Evolutionary conservation across 2,113 vertebrate genomes (phyloP), one percentile per base, ranked within the genome.

Genomic region (Melanerpes formicivorus): DNA sequence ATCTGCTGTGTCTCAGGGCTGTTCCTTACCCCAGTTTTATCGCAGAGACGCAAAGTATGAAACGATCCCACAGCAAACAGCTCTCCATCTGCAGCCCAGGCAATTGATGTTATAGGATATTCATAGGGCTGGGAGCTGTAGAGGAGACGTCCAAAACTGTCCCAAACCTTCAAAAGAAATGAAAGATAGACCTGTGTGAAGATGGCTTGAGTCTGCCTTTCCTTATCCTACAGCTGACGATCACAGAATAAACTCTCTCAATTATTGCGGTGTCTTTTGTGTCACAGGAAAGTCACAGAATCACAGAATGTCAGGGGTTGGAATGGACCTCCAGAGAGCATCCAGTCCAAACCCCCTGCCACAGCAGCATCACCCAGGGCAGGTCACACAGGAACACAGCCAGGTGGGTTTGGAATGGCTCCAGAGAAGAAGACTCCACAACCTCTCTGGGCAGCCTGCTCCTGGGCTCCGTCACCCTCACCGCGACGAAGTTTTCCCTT

Each of bases 21-120:
- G 17, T 59, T 69, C 96, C 99, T 98, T 97, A 99, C 99, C 97
- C 99, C 99, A 18, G 98, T 99, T 98, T 98, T 99, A 97, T 99
- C 99, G 56, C 99, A 99, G 13, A 99, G 98, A 9, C 98, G 97
- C 70, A 99, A 96, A 18, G 99, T 99, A 95, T 99, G 98, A 95
- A 99, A 99, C 18, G 99, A 99, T n/a, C 99, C 99, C 96, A 99
- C 96, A 11, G 99, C 98, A 93, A 99, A 99, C n/a, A 99, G 88
- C 75, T 99, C 98, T 30, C 99, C 99, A 92, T 99, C 98, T 56
- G 98, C 98, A 80, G 98, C 98, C 99, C 99, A 99, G 96, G 99
- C 98, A 83, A 99, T 86, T 30, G 99, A 98, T 3, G 99, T 99
- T 90, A 99, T 87, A 17, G 99, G 99, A 95, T 99, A 99, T 46